Conservation (phyloP, 1,140 invertebrate species). For the Propsilocerus akamusi region DNA sequence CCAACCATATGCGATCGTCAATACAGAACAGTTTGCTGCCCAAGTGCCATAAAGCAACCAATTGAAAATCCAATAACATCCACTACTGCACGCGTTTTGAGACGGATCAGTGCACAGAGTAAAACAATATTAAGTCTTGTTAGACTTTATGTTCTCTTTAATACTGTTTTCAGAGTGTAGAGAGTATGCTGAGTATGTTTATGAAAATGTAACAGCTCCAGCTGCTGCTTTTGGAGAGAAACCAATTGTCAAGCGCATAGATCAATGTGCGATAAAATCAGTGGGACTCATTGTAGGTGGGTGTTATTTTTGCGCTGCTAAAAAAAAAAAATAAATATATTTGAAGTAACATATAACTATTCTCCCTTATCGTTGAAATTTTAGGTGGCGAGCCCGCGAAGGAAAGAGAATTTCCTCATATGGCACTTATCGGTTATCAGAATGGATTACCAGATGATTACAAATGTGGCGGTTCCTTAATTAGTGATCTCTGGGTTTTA, state of each 20-base stretch:
- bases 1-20: background rate
- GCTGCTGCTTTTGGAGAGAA: background rate
- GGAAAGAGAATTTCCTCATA: background rate
- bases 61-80: background rate
- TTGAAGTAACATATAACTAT: no score
- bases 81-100: background rate
- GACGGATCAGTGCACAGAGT: background rate
- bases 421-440: background rate
- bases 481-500: background rate
- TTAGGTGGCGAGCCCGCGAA: background rate
- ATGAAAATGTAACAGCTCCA: background rate
- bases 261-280: background rate
- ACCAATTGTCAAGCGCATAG: background rate
- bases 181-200: background rate
- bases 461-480: constrained; percentile 6
- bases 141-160: background rate
- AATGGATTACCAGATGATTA: constrained; percentile 6
- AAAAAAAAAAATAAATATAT: background rate
- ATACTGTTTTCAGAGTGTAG: background rate
- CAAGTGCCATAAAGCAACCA: background rate
- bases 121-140: background rate
- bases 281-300: background rate
- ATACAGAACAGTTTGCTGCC: background rate
- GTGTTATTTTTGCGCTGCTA: no score
- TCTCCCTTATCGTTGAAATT: no score